Base-by-base conservation (phyloP, 2,888 invertebrate genomes). In the Ennomos erosarius region DNA sequence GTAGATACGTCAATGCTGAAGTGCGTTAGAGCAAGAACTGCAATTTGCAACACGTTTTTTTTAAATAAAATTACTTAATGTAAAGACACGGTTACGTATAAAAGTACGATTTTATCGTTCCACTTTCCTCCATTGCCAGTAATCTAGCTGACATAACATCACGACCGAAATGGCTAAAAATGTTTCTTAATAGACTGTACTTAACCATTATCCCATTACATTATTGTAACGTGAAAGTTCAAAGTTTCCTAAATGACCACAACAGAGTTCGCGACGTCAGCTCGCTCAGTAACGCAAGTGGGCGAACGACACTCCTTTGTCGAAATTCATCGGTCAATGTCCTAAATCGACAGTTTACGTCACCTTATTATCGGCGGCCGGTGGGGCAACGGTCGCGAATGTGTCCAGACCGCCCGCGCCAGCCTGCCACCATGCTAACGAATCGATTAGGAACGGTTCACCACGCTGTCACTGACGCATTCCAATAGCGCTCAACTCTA, bases 371-470 rank as follows among this genome's bases (percentile, higher is more conserved):
- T 77, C 49, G 58, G 39, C 52, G 37, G 58, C 48, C 76, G 71
- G 63, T 70, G 66, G 68, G 70, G 63, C 75, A 67, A 71, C 58
- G 65, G 71, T 74, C 79, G 77, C 75, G 78, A 80, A 84, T 77
- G 75, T 81, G 74, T 79, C 78, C 72, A 71, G 80, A 78, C 78
- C 26, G 26, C 26, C 26, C 3, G 26, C 26, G 26, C 26, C 26
- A 26, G 26, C 78, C 78, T 75, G 76, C 73, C 76, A 77, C 71
- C 76, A 71, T 78, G 76, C 76, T 79, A 78, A 79, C 79, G 76
- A 87, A 87, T 85, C 78, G 81, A 87, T 86, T 86, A 70, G 79
- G 75, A 71, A 82, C 78, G 82, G 82, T 80, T 81, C 70, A 77
- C 68, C 65, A 70, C 64, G 53, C 43, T 38, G 44, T 43, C 48